Evolutionary conservation across 2,797 vertebrate species (phyloP).

Genomic region (Brachyrhaphis roseni): DNA sequence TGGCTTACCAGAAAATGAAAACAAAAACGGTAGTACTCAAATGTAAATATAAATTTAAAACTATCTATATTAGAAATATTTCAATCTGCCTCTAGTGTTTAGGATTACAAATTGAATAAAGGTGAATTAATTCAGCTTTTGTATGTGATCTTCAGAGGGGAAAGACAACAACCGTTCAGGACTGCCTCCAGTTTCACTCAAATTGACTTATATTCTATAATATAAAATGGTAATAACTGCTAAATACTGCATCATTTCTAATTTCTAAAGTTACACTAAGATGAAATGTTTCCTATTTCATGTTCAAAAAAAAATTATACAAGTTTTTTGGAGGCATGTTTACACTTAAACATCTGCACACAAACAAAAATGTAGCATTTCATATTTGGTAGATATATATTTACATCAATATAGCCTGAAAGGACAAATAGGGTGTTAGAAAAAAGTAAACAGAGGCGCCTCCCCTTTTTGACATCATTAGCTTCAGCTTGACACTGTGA

Average conservation of each 20-base stretch:
- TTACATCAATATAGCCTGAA: neutral
- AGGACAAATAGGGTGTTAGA: constrained; percentile 13
- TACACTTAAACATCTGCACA: neutral
- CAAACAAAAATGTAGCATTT: too few relatives aligned
- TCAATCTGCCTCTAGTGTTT: neutral
- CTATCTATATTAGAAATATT: neutral
- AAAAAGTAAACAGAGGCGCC: constrained; percentile 24
- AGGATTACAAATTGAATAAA: neutral
- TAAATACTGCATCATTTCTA: neutral
- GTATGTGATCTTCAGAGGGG: neutral
- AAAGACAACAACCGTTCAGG: neutral
- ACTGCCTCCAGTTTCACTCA: neutral
- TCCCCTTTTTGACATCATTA: constrained; percentile 41
- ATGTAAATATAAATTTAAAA: neutral
- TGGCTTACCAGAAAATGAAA: neutral
- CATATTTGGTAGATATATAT: neutral
- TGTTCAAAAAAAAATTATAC: neutral
- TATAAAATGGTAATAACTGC: too few relatives aligned
- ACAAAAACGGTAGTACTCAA: neutral
- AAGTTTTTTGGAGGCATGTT: neutral
- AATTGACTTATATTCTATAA: neutral
- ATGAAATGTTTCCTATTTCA: neutral
- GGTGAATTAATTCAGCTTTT: neutral
- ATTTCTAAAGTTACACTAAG: neutral
- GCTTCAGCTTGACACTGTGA: constrained; percentile 38